Evolutionary conservation across 2,888 invertebrate genomes (phyloP).

Genomic region (Cheilosia impressa): DNA sequence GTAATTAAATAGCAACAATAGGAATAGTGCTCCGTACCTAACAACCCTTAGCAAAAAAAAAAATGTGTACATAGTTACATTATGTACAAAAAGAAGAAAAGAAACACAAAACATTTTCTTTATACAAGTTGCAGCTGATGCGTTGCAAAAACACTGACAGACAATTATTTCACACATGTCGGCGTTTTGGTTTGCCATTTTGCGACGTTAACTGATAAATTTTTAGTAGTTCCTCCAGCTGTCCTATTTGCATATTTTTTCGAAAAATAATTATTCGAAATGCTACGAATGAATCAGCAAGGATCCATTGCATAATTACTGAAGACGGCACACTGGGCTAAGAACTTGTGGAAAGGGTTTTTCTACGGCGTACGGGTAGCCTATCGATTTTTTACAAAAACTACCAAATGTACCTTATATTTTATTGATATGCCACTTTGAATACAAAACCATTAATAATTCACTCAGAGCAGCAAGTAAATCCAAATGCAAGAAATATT

Average conservation of each 20-base stretch:
- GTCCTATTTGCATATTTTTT: background rate
- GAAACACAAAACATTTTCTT: conserved; percentile 18
- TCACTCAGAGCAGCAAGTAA: background rate
- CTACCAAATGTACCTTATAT: background rate
- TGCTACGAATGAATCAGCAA: conserved; percentile 43
- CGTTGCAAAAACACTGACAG: conserved; percentile 46
- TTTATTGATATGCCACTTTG: conserved; percentile 1
- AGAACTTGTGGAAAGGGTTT: conserved; percentile 26
- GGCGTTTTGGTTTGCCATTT: conserved; percentile 27
- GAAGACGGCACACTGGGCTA: background rate
- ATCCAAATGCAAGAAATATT: background rate
- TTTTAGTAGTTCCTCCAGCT: background rate
- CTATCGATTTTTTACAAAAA: conserved; percentile 60
- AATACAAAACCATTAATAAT: background rate
- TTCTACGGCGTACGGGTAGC: conserved; percentile 10
- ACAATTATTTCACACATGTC: conserved; percentile 41
- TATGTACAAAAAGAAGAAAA: background rate
- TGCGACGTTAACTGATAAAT: conserved; percentile 15
- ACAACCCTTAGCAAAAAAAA: conserved; percentile 19
- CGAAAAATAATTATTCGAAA: background rate
- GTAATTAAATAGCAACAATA: conserved; percentile 22
- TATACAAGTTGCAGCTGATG: conserved; percentile 28
- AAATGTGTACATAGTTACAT: background rate
- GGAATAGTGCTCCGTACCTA: background rate
- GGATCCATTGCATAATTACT: conserved; percentile 65